Percentiles rank a stretch among this genome's conserved stretches.
These are phyloP conservation scores for Formica exsecta DNA, from an alignment of 1,140 invertebrate genomes.

Conservation along the genomic window DNA sequence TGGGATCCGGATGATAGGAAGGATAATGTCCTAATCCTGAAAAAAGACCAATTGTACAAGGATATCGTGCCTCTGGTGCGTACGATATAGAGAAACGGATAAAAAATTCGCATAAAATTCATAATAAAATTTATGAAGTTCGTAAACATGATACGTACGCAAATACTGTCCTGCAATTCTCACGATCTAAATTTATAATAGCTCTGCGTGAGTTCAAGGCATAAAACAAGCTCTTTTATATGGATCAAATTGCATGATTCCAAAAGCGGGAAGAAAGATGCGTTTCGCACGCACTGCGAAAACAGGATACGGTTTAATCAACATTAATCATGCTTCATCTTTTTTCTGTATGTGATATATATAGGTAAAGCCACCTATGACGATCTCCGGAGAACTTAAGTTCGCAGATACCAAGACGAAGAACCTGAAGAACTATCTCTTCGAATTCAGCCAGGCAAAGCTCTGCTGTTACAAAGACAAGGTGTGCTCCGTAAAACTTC, in stretches of 20 bases:
- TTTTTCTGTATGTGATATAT: constrained; percentile 28
- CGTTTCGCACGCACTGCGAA: constrained; percentile 59
- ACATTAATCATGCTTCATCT: constrained; percentile 70
- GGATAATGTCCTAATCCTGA: constrained; percentile 93
- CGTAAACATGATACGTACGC: too few species aligned
- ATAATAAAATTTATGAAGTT: background rate
- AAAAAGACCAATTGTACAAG: constrained; percentile 86
- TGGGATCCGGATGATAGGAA: constrained; percentile 94
- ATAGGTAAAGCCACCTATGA: constrained; percentile 87
- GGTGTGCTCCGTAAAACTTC: constrained; percentile 89
- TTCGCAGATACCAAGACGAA: constrained; percentile 93
- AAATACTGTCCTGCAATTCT: background rate
- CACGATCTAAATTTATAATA: constrained; percentile 50
- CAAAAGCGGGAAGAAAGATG: constrained; percentile 74
- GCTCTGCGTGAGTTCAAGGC: constrained; percentile 27
- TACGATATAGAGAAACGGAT: background rate
- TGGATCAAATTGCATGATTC: constrained; percentile 76
- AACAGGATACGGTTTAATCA: constrained; percentile 83
- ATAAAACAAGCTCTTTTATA: background rate
- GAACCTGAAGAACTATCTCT: constrained; percentile 91
- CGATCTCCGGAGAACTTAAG: constrained; percentile 90
- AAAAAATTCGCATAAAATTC: background rate
- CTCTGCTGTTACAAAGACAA: constrained; percentile 94
- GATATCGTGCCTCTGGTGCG: constrained; percentile 86
- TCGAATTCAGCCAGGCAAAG: constrained; percentile 92